Base-by-base conservation (phyloP, 1,140 invertebrate genomes). In the Geopemphigus sp. region DNA sequence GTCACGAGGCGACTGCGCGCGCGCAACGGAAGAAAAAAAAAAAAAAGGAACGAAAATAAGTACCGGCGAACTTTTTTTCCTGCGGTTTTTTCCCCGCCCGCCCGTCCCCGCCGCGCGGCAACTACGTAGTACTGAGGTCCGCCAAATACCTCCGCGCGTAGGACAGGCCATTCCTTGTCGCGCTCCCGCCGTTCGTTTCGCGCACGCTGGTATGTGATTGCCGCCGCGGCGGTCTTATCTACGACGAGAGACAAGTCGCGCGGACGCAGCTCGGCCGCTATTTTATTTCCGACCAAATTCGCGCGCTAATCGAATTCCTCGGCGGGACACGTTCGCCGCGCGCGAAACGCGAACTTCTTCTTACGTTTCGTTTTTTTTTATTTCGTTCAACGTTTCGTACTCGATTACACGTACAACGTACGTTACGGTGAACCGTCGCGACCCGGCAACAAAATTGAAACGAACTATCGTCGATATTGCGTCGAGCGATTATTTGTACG, bases 1-100 rank as follows among this genome's bases (percentile, higher is more conserved):
- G 74, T 78, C 73, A 57, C 32, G 10, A 57, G 19, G 26, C 26
- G 72, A 59, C 74, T 50, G 57, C 17, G 26, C 50, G 24, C 47
- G 32, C n/a, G 29, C 63, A 54, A 5, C 53, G 39, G 29, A 22
- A 29, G 10, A 50, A 5, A 50, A 1, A n/a, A n/a, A 32, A 39
- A 66, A 11, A 39, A 39, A 29, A 17, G 24, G 66, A 53, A 45
- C 4, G 15, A 63, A 17, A 32, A 17, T 15, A 63, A 24, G 22
- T 24, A 22, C 56, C 5, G 19, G 15, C 19, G 47, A 32, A 72
- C 66, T 53, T 70, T 29, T 53, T 68, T 53, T 57, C 10, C 10
- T 61, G 3, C 26, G 1, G 57, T 29, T 63, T 63, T 63, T 17
- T 17, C 29, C 5, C 15, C 10, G 1, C 14, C 32, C 15, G 22